Conservation (phyloP, 2,888 invertebrate genomes). For the Harpalus rufipes region DNA sequence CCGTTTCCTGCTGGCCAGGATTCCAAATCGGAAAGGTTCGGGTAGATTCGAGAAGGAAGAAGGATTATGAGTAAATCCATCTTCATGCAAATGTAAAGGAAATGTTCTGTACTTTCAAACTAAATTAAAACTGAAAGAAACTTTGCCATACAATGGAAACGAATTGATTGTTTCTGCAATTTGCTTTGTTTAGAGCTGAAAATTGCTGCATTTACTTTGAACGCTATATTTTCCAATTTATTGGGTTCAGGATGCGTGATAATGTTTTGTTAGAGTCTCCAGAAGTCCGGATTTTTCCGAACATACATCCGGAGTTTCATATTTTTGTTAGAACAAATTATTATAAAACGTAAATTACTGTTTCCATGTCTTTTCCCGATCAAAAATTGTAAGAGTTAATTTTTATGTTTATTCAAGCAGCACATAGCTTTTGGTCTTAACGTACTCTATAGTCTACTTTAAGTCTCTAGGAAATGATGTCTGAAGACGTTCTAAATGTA, state of each 20-base stretch:
- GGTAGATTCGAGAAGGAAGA: not conserved
- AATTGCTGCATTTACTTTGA: not conserved
- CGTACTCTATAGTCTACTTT: constrained; percentile 32
- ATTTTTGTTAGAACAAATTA: too few species aligned
- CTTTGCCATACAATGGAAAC: constrained; percentile 4
- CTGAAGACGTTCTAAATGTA: constrained; percentile 55
- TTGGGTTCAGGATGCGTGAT: too few species aligned
- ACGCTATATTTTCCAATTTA: not conserved
- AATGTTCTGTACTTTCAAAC: constrained; percentile 31
- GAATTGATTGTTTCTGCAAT: constrained; percentile 13
- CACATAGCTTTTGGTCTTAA: not conserved
- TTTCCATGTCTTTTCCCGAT: too few species aligned
- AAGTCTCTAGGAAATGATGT: constrained; percentile 46
- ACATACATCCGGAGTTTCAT: too few species aligned
- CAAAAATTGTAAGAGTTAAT: constrained; percentile 9
- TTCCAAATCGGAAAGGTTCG: not conserved
- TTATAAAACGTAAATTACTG: too few species aligned
- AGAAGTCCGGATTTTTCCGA: too few species aligned
- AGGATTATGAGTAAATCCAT: constrained; percentile 54
- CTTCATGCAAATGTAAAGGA: constrained; percentile 45
- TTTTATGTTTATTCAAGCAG: constrained; percentile 35
- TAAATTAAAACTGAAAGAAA: constrained; percentile 31
- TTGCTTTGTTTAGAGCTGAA: constrained; percentile 5
- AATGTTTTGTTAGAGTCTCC: too few species aligned
- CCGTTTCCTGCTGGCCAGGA: constrained; percentile 18